Evolutionary conservation across 2,888 invertebrate species (phyloP).

Genomic region (Nomada hirtipes): DNA sequence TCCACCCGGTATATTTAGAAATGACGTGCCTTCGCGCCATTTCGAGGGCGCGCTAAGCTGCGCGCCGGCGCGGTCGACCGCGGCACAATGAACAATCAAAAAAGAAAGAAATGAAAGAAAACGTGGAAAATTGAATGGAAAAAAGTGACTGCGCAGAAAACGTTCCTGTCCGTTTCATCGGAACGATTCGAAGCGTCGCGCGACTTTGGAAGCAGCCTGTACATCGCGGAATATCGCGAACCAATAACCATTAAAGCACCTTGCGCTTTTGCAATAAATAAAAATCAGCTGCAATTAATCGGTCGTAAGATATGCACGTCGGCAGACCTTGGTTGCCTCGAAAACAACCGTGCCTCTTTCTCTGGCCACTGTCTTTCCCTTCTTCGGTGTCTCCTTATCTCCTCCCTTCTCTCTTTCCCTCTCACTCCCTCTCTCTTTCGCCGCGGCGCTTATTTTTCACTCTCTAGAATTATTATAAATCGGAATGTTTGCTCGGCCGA

Average conservation of each 20-base stretch:
- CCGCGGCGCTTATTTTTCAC: conserved; percentile 40
- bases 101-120: neutral
- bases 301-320: conserved; percentile 68
- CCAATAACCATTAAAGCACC: conserved; percentile 81
- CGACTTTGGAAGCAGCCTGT: conserved; percentile 36
- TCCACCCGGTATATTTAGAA: conserved; percentile 29
- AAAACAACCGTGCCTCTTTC: conserved; percentile 57
- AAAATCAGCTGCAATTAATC: conserved; percentile 81
- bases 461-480: conserved; percentile 59
- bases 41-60: conserved; percentile 27
- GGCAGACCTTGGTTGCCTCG: conserved; percentile 73
- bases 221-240: conserved; percentile 73
- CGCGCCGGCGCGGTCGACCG: conserved; percentile 30
- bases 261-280: conserved; percentile 80
- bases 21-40: conserved; percentile 29
- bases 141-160: neutral
- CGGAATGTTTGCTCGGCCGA: conserved; percentile 34
- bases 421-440: neutral
- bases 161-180: neutral
- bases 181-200: neutral
- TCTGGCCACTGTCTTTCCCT: conserved; percentile 14
- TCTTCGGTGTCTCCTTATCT: neutral
- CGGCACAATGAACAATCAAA: conserved; percentile 50
- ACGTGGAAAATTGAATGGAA: neutral
- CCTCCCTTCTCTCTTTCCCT: neutral